Conservation (phyloP, 1,140 invertebrate species). For the Drosophila navojoa region DNA sequence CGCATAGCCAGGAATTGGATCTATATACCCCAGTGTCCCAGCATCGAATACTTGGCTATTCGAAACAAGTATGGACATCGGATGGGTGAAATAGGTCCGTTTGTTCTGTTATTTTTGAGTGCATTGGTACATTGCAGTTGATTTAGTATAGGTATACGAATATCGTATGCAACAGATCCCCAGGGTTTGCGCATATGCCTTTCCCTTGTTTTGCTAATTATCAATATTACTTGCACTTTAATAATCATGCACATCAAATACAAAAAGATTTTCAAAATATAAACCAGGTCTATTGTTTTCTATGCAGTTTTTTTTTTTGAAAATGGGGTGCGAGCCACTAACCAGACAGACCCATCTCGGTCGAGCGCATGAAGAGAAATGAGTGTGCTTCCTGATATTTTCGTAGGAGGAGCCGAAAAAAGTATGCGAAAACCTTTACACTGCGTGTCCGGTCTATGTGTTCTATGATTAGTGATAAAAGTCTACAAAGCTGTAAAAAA, state of each 20-base stretch:
- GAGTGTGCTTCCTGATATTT: too few relatives aligned
- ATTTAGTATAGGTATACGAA: slow-evolving; percentile 34
- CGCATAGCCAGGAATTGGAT: background rate
- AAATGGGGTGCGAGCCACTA: too few relatives aligned
- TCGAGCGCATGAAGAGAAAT: too few relatives aligned
- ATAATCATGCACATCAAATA: slow-evolving; percentile 25
- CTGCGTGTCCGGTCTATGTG: too few relatives aligned
- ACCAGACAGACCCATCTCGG: too few relatives aligned
- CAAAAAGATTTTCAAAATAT: slow-evolving; percentile 1
- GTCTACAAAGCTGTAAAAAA: too few relatives aligned
- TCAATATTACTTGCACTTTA: slow-evolving; percentile 33
- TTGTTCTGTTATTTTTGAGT: slow-evolving; percentile 9
- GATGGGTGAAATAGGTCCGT: slow-evolving; percentile 13
- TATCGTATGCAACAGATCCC: slow-evolving; percentile 40
- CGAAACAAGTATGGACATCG: background rate
- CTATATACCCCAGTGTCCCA: too few relatives aligned
- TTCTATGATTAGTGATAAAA: too few relatives aligned
- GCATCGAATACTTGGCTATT: slow-evolving; percentile 19
- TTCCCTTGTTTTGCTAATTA: slow-evolving; percentile 53
- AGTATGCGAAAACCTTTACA: too few relatives aligned
- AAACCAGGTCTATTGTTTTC: background rate
- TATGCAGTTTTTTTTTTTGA: too few relatives aligned
- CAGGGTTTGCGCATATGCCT: slow-evolving; percentile 56
- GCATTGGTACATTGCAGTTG: slow-evolving; percentile 15
- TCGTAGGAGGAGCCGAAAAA: too few relatives aligned